These are phyloP conservation scores for Cotesia vestalis DNA, from an alignment of 1,140 invertebrate species.

Conservation along the genomic window DNA sequence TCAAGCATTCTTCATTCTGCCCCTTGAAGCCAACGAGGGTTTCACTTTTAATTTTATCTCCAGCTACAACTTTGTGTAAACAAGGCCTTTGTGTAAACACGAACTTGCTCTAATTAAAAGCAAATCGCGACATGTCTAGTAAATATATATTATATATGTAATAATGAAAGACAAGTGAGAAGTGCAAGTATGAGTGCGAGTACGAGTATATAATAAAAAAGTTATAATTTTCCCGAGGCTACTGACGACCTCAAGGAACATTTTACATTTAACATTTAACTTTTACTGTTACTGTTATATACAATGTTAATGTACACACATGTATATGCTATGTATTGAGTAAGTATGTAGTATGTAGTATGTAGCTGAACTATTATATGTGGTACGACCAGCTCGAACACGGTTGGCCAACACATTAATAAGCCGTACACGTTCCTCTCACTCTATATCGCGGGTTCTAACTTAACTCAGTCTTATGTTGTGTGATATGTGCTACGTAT, in stretches of 20 bases:
- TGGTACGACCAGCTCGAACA: neutral
- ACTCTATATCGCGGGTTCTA: constrained; percentile 21
- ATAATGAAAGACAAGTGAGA: too few relatives aligned
- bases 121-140: constrained; percentile 46
- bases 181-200: too few relatives aligned
- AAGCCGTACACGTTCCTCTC: constrained; percentile 45
- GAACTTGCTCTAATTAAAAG: constrained; percentile 60
- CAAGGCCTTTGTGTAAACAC: constrained; percentile 54
- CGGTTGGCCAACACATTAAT: constrained; percentile 29
- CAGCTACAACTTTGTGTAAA: constrained; percentile 1
- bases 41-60: constrained; percentile 9
- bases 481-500: too few relatives aligned
- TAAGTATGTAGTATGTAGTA: neutral
- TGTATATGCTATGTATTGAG: neutral
- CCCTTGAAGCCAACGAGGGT: neutral
- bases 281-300: constrained; percentile 19
- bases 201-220: too few relatives aligned
- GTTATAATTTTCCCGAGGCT: too few relatives aligned
- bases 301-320: neutral
- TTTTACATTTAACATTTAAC: constrained; percentile 4
- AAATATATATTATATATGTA: neutral
- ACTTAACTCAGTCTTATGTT: neutral
- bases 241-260: too few relatives aligned
- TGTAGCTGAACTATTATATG: constrained; percentile 3
- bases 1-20: neutral